Evolutionary conservation across 2,888 invertebrate species (phyloP), one percentile per base, ranked within the genome.

Genomic region (Netelia melanura): DNA sequence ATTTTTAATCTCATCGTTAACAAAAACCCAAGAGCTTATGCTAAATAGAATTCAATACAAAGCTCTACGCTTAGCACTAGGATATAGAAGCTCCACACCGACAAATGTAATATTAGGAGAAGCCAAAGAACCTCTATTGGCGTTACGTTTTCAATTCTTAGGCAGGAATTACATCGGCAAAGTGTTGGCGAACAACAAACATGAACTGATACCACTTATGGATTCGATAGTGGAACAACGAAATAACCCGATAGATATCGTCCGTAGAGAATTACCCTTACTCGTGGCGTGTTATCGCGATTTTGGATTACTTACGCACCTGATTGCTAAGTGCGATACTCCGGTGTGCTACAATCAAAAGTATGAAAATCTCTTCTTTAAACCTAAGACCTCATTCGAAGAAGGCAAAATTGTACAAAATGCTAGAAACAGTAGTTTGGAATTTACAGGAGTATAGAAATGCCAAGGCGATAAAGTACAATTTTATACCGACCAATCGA

Each of bases 101-200:
- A 85, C 71, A 10, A 86, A 85, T 23, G 44, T 82, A 1, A 83
- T 79, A 38, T 56, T 82, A 0, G 82, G 80, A 14, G 82, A 80
- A 62, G 52, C 64, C 11, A 75, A 64, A 2, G 10, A 17, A 25
- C 64, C 64, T 48, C 74, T 54, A 8, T 11, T 75, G 3, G 48
- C 10, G 9, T 8, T 64, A n/a, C 64, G 52, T n/a, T 52, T 52
- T 2, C 52, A 52, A 52, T 52, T n/a, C 1, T n/a, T 52, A n/a
- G 52, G 52, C 14, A 52, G 52, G n/a, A n/a, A n/a, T 52, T 52
- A n/a, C n/a, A 3, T 52, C 1, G 11, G 14, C 10, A 11, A n/a
- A n/a, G 11, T 52, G 2, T 11, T 52, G n/a, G n/a, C n/a, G 52
- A 52, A 52, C n/a, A 11, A 3, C 52, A 52, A 11, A 11, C 52